A percentile compares a stretch with the other conserved stretches of the same genome.
phyloP scores from a whole-genome alignment of 2,113 vertebrate genomes.

The Mustelus asterias region DNA sequence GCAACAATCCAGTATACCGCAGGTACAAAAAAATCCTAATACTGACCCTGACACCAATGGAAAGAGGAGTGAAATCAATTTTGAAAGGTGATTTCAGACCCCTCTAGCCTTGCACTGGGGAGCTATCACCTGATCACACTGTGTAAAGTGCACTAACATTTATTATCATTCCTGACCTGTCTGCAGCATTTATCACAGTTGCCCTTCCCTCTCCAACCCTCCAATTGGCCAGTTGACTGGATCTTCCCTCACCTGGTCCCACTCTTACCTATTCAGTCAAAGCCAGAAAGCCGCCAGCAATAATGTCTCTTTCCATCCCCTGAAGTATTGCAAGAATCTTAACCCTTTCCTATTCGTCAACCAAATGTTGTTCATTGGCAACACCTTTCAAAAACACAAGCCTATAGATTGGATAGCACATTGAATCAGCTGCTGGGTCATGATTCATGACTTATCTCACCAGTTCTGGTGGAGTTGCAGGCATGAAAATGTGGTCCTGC shows the following conservation, averaged over 20 bases:
- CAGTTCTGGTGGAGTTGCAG: no score
- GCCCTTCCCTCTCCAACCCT: neutral
- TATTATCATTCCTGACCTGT: neutral
- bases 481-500: no score
- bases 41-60: neutral
- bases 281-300: neutral
- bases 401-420: no score
- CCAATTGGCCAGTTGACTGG: neutral
- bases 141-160: neutral
- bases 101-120: neutral
- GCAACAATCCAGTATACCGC: neutral
- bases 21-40: neutral
- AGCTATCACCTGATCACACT: neutral
- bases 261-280: neutral
- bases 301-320: neutral
- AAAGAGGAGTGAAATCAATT: neutral
- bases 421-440: no score
- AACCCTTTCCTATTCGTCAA: neutral
- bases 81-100: neutral
- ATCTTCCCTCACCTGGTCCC: neutral
- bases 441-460: no score
- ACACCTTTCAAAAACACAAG: no score
- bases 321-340: neutral
- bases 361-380: no score
- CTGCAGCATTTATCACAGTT: neutral